Evolutionary conservation across 2,797 vertebrate species (phyloP), one percentile per base, ranked within the genome.

Genomic region (Thripadectes ignobilis): DNA sequence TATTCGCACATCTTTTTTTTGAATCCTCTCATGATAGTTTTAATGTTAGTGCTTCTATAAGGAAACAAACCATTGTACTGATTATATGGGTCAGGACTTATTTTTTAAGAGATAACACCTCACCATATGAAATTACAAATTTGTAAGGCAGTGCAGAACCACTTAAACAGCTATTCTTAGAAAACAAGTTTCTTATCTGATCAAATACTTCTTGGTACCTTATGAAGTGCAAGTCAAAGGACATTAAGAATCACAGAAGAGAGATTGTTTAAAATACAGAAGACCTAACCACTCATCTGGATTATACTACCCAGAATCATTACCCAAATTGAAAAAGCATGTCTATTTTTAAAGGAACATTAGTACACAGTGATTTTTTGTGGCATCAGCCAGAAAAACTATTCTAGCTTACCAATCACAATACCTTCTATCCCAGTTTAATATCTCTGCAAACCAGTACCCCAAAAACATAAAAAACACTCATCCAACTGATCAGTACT

Each of bases 241-340:
- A 92, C 82, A 76, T 51, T 69, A 91, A n/a, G 73, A 68, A 91
- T 83, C 82, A 91, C 48, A 61, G 34, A 79, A 89, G 49, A 77
- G 29, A 92, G 32, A 63, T 22, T 76, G 22, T 59, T 92, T 89
- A 91, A 95, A 95, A 93, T 71, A 79, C 23, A 46, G 65, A 20
- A 87, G n/a, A 66, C 39, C 51, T 90, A 85, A 76, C 45, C 59
- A 72, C 72, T 92, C 87, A 65, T 49, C 57, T 92, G 51, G 67
- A 89, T 92, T 91, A 67, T n/a, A 79, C 34, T 29, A 61, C 5
- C 49, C 38, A 68, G 71, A 91, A 58, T 71, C 67, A 85, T 83
- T 74, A 72, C 78, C 74, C 82, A 92, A 89, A 93, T 88, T 80
- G 85, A 88, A 94, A 96, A 93, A 72, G 19, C 78, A 65, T 87